These are phyloP conservation scores for Trachelus stipa DNA, from an alignment of 2,888 invertebrate genomes.

Conservation along the genomic window DNA sequence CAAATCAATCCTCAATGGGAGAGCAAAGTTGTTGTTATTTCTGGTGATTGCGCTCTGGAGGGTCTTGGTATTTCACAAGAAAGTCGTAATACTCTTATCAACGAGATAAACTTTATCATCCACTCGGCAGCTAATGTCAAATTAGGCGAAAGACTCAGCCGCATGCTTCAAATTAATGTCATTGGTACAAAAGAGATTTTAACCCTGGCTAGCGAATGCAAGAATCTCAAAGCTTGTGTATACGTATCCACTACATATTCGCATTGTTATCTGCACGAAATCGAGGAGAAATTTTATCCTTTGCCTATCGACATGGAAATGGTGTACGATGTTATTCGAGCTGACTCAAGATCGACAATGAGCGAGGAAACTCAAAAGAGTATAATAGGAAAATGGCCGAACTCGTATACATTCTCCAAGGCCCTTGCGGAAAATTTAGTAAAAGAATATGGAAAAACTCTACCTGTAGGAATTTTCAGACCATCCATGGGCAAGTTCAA, in stretches of 20 bases:
- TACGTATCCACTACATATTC: constrained; percentile 51
- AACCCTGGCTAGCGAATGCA: constrained; percentile 45
- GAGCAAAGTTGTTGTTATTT: constrained; percentile 34
- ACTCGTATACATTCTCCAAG: constrained; percentile 45
- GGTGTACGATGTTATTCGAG: constrained; percentile 41
- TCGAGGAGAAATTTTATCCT: constrained; percentile 49
- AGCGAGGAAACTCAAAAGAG: constrained; percentile 30
- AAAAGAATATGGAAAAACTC: constrained; percentile 34
- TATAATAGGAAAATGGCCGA: constrained; percentile 42
- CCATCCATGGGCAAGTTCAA: constrained; percentile 43
- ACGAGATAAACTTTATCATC: constrained; percentile 45
- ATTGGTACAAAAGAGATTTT: constrained; percentile 45
- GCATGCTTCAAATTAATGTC: constrained; percentile 39
- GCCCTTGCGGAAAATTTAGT: constrained; percentile 49
- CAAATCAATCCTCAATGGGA: constrained; percentile 31
- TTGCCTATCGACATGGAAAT: constrained; percentile 44
- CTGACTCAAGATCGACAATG: constrained; percentile 34
- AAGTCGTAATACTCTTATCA: constrained; percentile 29
- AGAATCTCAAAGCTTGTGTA: constrained; percentile 38
- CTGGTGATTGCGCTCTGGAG: constrained; percentile 35
- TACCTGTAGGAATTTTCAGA: constrained; percentile 46
- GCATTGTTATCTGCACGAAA: constrained; percentile 33
- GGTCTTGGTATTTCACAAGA: constrained; percentile 39
- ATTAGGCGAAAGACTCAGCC: constrained; percentile 32
- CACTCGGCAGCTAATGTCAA: constrained; percentile 43